These are phyloP conservation scores for Osmerus eperlanus DNA, from an alignment of 2,113 vertebrate species.

Conservation along the genomic window DNA sequence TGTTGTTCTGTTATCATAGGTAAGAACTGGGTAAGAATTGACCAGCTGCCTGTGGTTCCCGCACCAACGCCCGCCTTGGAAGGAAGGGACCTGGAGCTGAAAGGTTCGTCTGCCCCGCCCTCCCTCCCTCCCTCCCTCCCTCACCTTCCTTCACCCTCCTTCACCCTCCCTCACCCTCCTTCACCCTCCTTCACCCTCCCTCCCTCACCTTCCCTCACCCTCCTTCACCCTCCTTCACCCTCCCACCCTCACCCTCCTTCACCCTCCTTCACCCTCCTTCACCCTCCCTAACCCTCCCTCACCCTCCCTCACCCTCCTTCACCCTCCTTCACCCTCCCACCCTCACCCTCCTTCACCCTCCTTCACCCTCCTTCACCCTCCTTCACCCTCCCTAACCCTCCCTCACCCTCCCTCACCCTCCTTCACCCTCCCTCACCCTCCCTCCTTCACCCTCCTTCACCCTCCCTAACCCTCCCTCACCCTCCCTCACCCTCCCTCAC, in stretches of 20 bases:
- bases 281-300: neutral
- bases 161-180: neutral
- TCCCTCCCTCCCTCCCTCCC: neutral
- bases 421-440: too few species aligned
- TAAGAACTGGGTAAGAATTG: constrained; percentile 60
- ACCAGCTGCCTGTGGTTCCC: constrained; percentile 52
- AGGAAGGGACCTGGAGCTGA: constrained; percentile 59
- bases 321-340: neutral
- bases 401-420: neutral
- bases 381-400: neutral
- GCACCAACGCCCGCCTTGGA: constrained; percentile 60
- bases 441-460: neutral
- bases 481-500: neutral
- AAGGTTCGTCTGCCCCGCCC: constrained; percentile 53
- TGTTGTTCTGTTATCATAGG: constrained; percentile 49
- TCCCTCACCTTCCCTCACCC: neutral
- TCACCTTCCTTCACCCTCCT: neutral
- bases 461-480: neutral
- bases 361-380: too few species aligned
- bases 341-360: too few species aligned
- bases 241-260: neutral
- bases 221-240: neutral
- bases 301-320: neutral
- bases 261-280: too few species aligned
- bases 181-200: too few species aligned